Evolutionary conservation across 2,797 vertebrate species (phyloP), one percentile per base, ranked within the genome.

Genomic region (Tragelaphus eurycerus): DNA sequence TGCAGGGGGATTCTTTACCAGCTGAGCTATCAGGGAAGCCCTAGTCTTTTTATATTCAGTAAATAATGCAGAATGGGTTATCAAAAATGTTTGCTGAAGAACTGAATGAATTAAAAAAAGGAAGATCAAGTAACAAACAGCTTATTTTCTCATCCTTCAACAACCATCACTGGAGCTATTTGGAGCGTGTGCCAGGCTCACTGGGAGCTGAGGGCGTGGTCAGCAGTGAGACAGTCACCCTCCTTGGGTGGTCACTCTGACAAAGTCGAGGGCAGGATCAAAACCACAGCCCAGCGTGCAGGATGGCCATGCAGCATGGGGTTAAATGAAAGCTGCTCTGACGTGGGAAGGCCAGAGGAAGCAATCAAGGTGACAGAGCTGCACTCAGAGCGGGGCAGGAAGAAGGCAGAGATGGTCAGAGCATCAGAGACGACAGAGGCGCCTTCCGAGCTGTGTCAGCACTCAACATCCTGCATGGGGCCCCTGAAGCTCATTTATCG

Each of bases 251-350:
- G 8, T 15, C 4, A 10, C 52, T 43, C 2, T 4, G 57, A 11
- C 16, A 4, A 54, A 8, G 9, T 16, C 9, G 6, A 43, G 84
- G 29, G 11, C 11, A 52, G 46, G 9, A 2, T 10, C 19, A 0
- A 4, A 29, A 10, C 21, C 46, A 21, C 15, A 50, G 46, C 31
- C 0, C 34, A 38, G 25, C 0, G 0, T 14, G 4, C 2, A 2
- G 1, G 10, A 21, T 2, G 17, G 57, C 21, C 1, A 0, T 0
- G 13, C 6, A 34, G 6, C 9, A 1, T 11, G 0, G 2, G 25
- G 31, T 19, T 16, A 46, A 64, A 31, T 15, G 19, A 38, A 57
- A 50, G 89, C 15, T 23, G 25, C 79, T 31, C 11, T 43, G 67
- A 15, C 0, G 0, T 5, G 78, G n/a, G 74, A 60, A 59, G 14